A percentile compares a stretch with the other conserved stretches of the same genome.
These are phyloP conservation scores for Brienomyrus longianalis DNA, from an alignment of 2,113 vertebrate genomes.

Conservation along the genomic window DNA sequence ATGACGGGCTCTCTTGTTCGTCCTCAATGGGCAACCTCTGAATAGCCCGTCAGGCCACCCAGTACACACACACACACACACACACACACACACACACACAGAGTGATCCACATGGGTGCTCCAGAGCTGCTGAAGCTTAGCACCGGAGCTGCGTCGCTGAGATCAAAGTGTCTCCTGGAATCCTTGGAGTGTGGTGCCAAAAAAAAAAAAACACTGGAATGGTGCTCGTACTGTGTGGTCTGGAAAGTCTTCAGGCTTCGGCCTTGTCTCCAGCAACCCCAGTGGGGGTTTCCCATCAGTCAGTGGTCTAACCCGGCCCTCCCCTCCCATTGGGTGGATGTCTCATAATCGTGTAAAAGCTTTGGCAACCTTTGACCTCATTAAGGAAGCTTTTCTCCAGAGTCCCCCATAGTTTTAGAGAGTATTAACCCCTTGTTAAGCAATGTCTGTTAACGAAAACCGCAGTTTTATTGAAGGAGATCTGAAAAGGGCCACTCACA, in stretches of 20 bases:
- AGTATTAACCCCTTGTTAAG: conserved; percentile 5
- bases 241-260: not conserved
- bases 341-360: conserved; percentile 18
- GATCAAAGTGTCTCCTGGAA: conserved; percentile 9
- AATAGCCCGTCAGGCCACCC: conserved; percentile 17
- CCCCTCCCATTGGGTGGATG: not conserved
- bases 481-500: not conserved
- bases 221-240: not conserved
- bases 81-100: not conserved
- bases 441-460: not conserved
- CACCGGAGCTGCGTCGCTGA: conserved; percentile 9
- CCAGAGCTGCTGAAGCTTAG: not conserved
- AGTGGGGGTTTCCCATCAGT: not conserved
- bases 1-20: not conserved
- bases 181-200: not conserved
- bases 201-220: not conserved
- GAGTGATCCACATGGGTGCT: conserved; percentile 11
- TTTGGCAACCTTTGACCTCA: conserved; percentile 23
- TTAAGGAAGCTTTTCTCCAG: not conserved
- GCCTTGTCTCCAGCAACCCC: not conserved
- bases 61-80: not conserved
- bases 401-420: not conserved
- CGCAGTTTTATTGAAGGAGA: not conserved
- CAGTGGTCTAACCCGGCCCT: not conserved
- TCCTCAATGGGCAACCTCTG: not conserved